Conservation (phyloP, 2,797 vertebrate species). For the Discoglossus pictus region DNA sequence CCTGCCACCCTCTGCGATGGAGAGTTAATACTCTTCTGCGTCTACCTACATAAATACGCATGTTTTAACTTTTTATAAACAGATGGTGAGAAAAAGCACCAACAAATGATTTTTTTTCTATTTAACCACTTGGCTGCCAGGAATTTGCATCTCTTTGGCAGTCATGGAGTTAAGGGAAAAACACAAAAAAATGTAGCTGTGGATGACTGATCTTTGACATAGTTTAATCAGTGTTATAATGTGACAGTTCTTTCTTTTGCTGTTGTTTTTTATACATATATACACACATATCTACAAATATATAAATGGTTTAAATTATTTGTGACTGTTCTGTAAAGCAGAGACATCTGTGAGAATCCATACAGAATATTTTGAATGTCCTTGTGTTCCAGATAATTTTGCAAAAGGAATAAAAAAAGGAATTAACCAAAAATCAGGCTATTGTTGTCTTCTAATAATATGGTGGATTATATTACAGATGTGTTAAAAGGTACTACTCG, state of each 20-base stretch:
- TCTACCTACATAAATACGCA: conserved; percentile 58
- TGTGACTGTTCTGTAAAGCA: conserved; percentile 50
- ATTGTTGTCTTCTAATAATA: too few species aligned
- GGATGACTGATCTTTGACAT: conserved; percentile 49
- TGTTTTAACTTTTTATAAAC: conserved; percentile 65
- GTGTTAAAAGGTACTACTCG: too few species aligned
- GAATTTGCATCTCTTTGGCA: conserved; percentile 21
- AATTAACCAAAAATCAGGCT: conserved; percentile 1
- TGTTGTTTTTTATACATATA: conserved; percentile 52
- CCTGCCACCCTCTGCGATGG: conserved; percentile 40
- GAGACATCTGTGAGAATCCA: conserved; percentile 43
- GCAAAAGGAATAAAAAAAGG: conserved; percentile 49
- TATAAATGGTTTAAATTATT: conserved; percentile 50
- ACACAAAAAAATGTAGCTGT: conserved; percentile 38
- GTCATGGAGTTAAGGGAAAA: conserved; percentile 19
- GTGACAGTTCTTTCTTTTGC: conserved; percentile 45
- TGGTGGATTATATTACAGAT: too few species aligned
- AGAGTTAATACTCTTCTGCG: conserved; percentile 26
- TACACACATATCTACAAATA: conserved; percentile 46
- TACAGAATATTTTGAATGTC: conserved; percentile 48
- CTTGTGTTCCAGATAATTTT: conserved; percentile 52
- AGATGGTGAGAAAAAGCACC: conserved; percentile 27
- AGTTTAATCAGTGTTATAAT: conserved; percentile 51
- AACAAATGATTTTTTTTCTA: conserved; percentile 30
- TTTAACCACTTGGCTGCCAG: conserved; percentile 24